These are phyloP conservation scores for Oncorhynchus masou DNA, from an alignment of 2,113 vertebrate genomes.

Conservation along the genomic window DNA sequence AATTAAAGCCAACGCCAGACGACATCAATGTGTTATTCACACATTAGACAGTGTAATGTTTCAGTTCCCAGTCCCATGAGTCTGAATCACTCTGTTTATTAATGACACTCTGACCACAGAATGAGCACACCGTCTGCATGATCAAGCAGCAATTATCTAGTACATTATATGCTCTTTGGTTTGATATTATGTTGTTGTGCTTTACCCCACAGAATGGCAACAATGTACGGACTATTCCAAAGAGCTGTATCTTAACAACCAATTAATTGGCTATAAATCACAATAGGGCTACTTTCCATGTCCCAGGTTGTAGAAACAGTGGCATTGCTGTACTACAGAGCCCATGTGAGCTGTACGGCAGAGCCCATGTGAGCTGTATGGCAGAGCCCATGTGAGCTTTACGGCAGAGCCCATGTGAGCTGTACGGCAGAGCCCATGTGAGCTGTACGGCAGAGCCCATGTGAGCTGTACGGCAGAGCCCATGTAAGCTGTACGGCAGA, in stretches of 20 bases:
- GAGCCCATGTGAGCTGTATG: too few species aligned
- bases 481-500: too few species aligned
- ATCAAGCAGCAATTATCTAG: neutral
- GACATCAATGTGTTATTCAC: slow-evolving; percentile 23
- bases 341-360: too few species aligned
- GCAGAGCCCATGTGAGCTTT: too few species aligned
- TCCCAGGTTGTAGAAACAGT: neutral
- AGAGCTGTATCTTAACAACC: too few species aligned
- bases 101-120: neutral
- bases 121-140: neutral
- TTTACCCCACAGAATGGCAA: neutral
- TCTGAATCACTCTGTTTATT: neutral
- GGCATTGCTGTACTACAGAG: neutral
- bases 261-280: too few species aligned
- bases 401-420: neutral
- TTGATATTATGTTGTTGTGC: neutral
- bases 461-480: too few species aligned
- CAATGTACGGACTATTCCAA: neutral
- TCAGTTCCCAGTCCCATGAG: neutral
- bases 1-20: slow-evolving; percentile 55
- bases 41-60: neutral
- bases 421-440: neutral
- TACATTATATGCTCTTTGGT: neutral
- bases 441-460: too few species aligned
- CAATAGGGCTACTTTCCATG: neutral